These are phyloP conservation scores for Pristionchus arcanus DNA, from an alignment of 2,888 invertebrate species.

Conservation along the genomic window DNA sequence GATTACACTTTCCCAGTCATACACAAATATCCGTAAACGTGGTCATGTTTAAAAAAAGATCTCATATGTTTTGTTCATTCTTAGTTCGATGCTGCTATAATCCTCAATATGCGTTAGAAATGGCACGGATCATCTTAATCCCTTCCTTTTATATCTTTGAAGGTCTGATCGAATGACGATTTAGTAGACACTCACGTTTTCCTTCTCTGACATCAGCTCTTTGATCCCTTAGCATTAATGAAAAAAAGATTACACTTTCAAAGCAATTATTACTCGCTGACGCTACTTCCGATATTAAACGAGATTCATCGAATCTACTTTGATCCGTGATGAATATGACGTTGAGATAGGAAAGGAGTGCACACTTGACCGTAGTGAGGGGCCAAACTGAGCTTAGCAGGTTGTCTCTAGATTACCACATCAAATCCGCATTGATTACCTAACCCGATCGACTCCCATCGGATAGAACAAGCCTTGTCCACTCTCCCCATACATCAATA, in stretches of 20 bases:
- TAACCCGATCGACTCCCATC: slow-evolving; percentile 28
- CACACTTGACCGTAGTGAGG: not conserved
- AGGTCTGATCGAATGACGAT: not conserved
- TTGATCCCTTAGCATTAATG: not conserved
- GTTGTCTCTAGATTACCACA: slow-evolving; percentile 12
- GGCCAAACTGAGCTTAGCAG: not conserved
- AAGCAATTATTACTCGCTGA: not conserved
- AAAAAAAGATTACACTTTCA: not conserved
- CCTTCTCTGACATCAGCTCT: not conserved
- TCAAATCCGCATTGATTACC: slow-evolving; percentile 1
- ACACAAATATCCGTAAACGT: not conserved
- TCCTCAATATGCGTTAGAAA: not conserved
- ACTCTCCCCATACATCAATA: slow-evolving; percentile 12
- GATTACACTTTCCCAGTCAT: too few relatives aligned
- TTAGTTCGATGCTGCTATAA: not conserved
- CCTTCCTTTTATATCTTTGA: not conserved
- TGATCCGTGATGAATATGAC: too few relatives aligned
- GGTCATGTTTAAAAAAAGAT: not conserved
- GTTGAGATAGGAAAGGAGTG: too few relatives aligned
- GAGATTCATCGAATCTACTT: not conserved
- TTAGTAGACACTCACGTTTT: not conserved
- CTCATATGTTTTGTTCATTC: not conserved
- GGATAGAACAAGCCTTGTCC: slow-evolving; percentile 16
- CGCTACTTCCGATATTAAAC: not conserved
- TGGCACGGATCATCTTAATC: not conserved